A percentile compares a stretch with the other conserved stretches of the same genome.
Conservation (phyloP, 2,797 vertebrate genomes). For the Poecilia gillii region DNA sequence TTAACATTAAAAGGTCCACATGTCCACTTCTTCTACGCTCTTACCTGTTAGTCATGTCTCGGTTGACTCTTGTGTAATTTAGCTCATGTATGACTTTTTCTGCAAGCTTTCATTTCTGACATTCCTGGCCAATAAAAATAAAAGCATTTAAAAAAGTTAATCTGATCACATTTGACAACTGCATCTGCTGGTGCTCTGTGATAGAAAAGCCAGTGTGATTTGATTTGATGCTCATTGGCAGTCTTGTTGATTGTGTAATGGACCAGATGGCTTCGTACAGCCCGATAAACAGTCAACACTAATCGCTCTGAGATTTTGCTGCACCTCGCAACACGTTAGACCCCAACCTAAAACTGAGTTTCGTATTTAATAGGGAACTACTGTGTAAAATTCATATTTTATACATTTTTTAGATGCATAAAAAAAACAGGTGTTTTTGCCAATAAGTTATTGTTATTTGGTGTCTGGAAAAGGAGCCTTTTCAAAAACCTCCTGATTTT, state of each 20-base stretch:
- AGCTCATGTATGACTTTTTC: conserved; percentile 23
- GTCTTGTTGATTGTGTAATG: conserved; percentile 40
- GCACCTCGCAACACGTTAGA: conserved; percentile 19
- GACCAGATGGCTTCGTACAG: conserved; percentile 32
- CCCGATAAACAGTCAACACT: conserved; percentile 32
- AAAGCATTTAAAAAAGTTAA: conserved; percentile 14
- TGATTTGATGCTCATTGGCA: conserved; percentile 47
- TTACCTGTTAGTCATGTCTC: conserved; percentile 5
- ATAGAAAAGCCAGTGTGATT: conserved; percentile 26
- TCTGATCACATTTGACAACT: not conserved
- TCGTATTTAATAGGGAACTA: not conserved
- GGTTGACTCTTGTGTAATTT: conserved; percentile 6
- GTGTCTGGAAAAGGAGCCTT: too few relatives aligned
- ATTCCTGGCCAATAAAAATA: conserved; percentile 42
- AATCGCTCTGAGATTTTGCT: conserved; percentile 38
- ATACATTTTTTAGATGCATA: too few relatives aligned
- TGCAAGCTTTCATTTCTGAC: conserved; percentile 28
- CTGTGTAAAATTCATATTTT: too few relatives aligned
- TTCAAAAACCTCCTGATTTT: too few relatives aligned
- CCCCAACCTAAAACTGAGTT: conserved; percentile 9
- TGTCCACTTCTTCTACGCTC: not conserved
- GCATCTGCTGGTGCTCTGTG: conserved; percentile 12
- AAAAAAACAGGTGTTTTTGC: too few relatives aligned
- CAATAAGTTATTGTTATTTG: too few relatives aligned
- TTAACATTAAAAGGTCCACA: not conserved